Evolutionary conservation across 1,140 invertebrate species (phyloP), one percentile per base, ranked within the genome.

Genomic region (Drosophila lacteicornis): DNA sequence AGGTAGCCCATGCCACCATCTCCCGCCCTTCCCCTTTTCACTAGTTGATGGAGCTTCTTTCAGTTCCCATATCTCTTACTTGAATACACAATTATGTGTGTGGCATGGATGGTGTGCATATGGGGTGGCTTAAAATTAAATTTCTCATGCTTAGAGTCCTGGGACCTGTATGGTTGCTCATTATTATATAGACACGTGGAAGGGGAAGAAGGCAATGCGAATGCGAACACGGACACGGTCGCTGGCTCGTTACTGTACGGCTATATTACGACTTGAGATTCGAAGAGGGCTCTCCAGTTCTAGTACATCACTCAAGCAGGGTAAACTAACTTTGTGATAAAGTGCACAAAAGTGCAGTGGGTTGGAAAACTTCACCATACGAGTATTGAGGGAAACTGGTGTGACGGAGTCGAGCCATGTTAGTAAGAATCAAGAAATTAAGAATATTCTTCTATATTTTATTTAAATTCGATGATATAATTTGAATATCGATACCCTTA

Each of bases 41-140:
- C 49, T 6, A 11, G 25, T 38, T 60, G 67, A 87, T 88, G 60
- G 80, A 87, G 84, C 71, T 88, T 76, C 83, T 87, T 88, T 87
- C 61, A 83, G 61, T 50, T 87, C 51, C 61, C 84, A 87, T 87
- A 87, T 87, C 84, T 87, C 73, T 80, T 88, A 84, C 84, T 88
- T 87, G 84, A 88, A 88, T 80, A 88, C 84, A 87, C 84, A 87
- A 87, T 87, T 87, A 83, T 78, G 83, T 69, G 83, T 65, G 45
- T 36, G 75, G 22, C 15, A 15, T 45, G 62, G 15, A n/a, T 40
- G 53, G 40, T 53, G 49, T 50, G 40, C 33, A 17, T 73, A 58
- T 55, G 43, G 40, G 51, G 59, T 61, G 74, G 83, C 65, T 77
- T 80, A 83, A 84, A 87, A 87, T 87, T 88, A 88, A 88, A 87